Base-by-base conservation (phyloP, 2,113 vertebrate genomes). In the Pogonocichla stellata region DNA sequence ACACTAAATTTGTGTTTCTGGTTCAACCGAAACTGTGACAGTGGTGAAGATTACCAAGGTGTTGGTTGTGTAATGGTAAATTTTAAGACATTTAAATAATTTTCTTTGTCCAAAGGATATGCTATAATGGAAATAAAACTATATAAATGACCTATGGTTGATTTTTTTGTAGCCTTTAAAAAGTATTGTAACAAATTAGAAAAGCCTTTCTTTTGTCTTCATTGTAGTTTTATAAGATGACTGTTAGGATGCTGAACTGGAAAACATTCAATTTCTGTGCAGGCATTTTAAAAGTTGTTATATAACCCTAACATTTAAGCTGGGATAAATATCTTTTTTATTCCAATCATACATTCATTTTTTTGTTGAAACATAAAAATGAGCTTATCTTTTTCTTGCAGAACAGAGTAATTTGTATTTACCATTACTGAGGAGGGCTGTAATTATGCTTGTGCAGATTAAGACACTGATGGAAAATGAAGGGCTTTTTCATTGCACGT, bases 351-450 rank as follows among this genome's bases (percentile, higher is more conserved):
- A 38, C n/a, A 58, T 51, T 91, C 6, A 4, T 80, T 81, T 94
- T 94, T 65, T 88, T 97, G 88, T 95, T 50, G 77, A 96, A 93
- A 95, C 85, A 86, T 80, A 96, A 93, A 95, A 88, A 90, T 8
- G 42, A 82, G 95, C 94, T 98, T 98, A 97, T 97, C 96, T 97
- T 97, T 95, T 86, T 96, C 96, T 94, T 73, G 78, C 97, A 98
- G 96, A 97, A 90, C 38, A 91, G 72, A 92, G 72, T 73, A 85
- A 69, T 95, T 92, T 97, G 70, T 95, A 69, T 96, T 91, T 97
- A 96, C 95, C 75, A 36, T 97, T 96, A 89, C 75, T 93, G 92
- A 96, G 81, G 62, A 95, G 81, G 80, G 60, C 48, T 97, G 43
- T 88, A 96, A 93, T 97, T 97, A 90, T 84, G 65, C 48, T 83